These are phyloP conservation scores for Alosa sapidissima DNA, from an alignment of 2,797 vertebrate species.

Conservation along the genomic window DNA sequence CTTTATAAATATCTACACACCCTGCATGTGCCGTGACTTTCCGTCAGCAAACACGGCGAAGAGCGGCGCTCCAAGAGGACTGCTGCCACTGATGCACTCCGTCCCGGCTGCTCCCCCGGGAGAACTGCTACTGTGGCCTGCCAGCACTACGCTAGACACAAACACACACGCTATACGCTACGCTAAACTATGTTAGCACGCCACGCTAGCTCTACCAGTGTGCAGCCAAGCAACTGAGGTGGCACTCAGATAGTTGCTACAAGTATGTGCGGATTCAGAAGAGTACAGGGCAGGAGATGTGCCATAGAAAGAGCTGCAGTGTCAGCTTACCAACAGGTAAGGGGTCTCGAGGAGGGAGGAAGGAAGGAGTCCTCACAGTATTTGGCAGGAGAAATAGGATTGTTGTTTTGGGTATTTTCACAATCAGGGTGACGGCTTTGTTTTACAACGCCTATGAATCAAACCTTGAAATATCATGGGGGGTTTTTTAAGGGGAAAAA, in stretches of 20 bases:
- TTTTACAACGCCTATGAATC: background rate
- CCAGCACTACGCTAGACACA: background rate
- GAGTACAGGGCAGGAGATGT: background rate
- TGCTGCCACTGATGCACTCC: background rate
- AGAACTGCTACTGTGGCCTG: background rate
- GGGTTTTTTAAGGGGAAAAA: too few relatives aligned
- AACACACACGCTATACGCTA: background rate
- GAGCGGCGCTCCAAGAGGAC: background rate
- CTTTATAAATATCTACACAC: constrained; percentile 19
- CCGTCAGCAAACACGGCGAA: constrained; percentile 15
- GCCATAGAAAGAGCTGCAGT: background rate
- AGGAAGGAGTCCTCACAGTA: background rate
- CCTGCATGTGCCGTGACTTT: constrained; percentile 6
- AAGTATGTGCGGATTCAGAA: background rate
- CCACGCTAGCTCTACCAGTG: background rate
- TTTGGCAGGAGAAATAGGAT: background rate
- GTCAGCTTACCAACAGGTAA: background rate
- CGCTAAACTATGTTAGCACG: background rate
- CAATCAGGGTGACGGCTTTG: too few relatives aligned
- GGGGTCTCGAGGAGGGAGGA: background rate
- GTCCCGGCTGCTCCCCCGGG: background rate
- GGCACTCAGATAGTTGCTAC: background rate
- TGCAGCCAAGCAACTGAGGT: background rate
- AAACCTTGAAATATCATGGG: too few relatives aligned
- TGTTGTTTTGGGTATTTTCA: background rate